Evolutionary conservation across 2,797 vertebrate genomes (phyloP), one percentile per base, ranked within the genome.

Genomic region (Rhinoraja longicauda): DNA sequence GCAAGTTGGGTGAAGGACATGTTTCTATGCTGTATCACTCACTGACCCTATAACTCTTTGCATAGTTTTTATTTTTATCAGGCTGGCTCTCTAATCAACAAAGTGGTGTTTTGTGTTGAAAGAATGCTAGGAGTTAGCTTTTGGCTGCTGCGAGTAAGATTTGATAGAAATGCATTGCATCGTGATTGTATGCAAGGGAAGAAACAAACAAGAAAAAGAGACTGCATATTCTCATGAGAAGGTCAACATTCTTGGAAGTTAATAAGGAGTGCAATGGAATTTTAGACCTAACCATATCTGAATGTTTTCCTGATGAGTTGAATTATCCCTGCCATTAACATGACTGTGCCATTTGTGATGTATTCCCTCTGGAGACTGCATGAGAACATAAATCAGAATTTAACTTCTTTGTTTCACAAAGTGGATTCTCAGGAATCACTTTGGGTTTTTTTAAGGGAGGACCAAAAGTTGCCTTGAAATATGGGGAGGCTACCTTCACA

Each of bases 401-500:
- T 88, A 64, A 88, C 1, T 67, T 92, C 24, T 53, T 92, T 72
- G 36, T 64, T 29, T n/a, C 32, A 92, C 70, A 72, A 53, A 13
- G 10, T 45, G 70, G 13, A 75, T 53, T 92, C 90, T 53, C 39
- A 53, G 29, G 90, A 53, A 90, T 92, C 10, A 2, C 39, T 45
- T 53, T 53, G 8, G 21, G 15, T 32, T 75, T 72, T 72, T 72
- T 19, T 3, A 39, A 53, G 90, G 13, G 67, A 92, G 70, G 67
- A 15, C 39, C 72, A 70, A 92, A 45, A 91, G 39, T 91, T 73
- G 36, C 64, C 62, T 72, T 90, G 88, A 90, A 26, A 45, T 73
- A 15, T 72, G 32, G 19, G 24, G 67, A 70, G 7, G 36, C 39
- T 90, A 45, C 21, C 64, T 91, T 91, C 88, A 91, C 9, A 72